A percentile compares a stretch with the other conserved stretches of the same genome.
Conservation (phyloP, 2,797 vertebrate species). For the Gymnoscopelus braueri region DNA sequence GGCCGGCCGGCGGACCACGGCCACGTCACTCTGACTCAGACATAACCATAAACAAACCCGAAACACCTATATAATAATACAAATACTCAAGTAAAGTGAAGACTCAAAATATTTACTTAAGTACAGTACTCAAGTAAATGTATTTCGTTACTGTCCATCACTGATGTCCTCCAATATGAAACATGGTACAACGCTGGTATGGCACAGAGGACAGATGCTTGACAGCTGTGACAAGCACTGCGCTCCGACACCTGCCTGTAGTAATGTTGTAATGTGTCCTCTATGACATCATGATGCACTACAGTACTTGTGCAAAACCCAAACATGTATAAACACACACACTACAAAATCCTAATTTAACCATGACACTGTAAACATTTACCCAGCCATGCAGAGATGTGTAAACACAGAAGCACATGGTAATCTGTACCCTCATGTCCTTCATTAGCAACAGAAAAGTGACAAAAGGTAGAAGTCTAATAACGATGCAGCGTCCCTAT, state of each 20-base stretch:
- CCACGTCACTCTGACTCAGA: too few species aligned
- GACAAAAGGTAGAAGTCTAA: conserved; percentile 14
- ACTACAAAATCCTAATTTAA: neutral
- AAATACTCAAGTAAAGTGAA: too few species aligned
- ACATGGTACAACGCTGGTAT: too few species aligned
- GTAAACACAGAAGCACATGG: neutral
- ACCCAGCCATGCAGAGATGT: neutral
- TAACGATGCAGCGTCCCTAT: too few species aligned
- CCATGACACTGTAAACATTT: neutral
- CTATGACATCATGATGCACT: neutral
- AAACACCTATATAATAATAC: too few species aligned
- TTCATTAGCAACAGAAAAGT: conserved; percentile 6
- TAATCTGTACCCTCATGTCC: conserved; percentile 13
- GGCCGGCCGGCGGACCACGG: too few species aligned
- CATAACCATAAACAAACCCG: too few species aligned
- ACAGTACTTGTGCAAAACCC: neutral
- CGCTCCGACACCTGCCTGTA: neutral
- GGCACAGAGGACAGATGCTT: neutral
- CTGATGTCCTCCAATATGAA: too few species aligned
- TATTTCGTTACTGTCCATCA: too few species aligned
- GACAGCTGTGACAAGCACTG: neutral
- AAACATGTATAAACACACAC: neutral
- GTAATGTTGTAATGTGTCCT: neutral
- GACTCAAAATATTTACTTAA: too few species aligned
- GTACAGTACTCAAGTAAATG: too few species aligned